Evolutionary conservation across 2,113 vertebrate genomes (phyloP), one percentile per base, ranked within the genome.

Genomic region (Ariopsis seemanni): DNA sequence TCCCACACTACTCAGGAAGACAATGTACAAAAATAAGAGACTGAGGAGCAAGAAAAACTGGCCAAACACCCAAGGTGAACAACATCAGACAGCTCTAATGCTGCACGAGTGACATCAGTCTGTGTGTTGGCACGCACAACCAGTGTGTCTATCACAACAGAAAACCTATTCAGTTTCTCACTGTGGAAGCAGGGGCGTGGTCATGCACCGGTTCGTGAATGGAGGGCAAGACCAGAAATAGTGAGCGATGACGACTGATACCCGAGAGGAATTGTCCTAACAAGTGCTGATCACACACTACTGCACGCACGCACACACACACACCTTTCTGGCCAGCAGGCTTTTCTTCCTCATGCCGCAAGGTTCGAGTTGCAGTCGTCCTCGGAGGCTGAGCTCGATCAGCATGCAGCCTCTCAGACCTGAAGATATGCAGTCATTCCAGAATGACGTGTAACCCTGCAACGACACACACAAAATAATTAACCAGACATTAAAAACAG

Each of bases 371-470:
- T 98, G 96, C 86, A 99, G 92, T 83, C 98, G 95, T 72, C 98
- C 98, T 89, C 97, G 93, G 87, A 99, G 93, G 8, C 97, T 97
- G 94, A 99, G 92, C 92, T 99, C 98, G 0, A 99, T 98, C 88
- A 99, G 93, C 98, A 99, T 99, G 86, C 98, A 99, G 55, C 98
- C 98, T 60, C 98, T 97, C 60, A 99, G 94, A 2, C 98, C 98
- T 11, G 98, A 99, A 2, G 98, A 99, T 93, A 99, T 99, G 92
- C 98, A 99, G 89, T 99, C 98, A 86, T 99, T 99, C 98, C 98
- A 99, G 93, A 99, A 99, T 0, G 98, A 99, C 42, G 98, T 99
- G 93, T 99, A 99, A 86, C 98, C 98, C 98, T 99, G 91, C 5
- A 15, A 42, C 57, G 62, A 10, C n/a, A 71, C 55, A 69, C 20